These are phyloP conservation scores for Callocephalon fimbriatum DNA, from an alignment of 2,113 vertebrate genomes.

Conservation along the genomic window DNA sequence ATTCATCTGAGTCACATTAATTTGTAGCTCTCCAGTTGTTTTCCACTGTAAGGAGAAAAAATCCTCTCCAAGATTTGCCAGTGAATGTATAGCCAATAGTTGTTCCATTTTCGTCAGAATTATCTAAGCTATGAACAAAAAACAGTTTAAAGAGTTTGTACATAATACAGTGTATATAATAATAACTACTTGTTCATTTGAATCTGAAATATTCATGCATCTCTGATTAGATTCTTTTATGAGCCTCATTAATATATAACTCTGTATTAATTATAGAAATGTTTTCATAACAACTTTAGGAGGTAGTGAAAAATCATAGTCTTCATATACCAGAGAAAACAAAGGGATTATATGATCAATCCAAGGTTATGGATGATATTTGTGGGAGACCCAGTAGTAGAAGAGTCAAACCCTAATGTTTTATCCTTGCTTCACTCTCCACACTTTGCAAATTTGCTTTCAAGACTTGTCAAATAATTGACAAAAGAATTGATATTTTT, in stretches of 20 bases:
- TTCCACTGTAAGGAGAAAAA: neutral
- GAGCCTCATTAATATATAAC: neutral
- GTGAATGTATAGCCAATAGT: neutral
- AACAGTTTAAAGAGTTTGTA: neutral
- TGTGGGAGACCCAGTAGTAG: neutral
- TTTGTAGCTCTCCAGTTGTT: neutral
- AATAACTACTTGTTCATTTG: neutral
- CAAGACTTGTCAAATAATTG: neutral
- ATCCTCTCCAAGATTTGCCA: neutral
- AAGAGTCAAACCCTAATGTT: neutral
- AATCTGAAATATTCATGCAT: neutral
- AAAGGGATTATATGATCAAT: neutral
- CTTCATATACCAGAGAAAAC: neutral
- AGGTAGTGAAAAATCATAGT: neutral
- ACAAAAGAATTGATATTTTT: neutral
- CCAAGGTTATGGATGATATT: neutral
- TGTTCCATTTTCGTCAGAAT: neutral
- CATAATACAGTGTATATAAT: neutral
- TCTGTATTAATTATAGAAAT: constrained; percentile 16
- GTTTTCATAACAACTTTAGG: neutral
- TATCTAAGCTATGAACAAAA: neutral
- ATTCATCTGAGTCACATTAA: neutral
- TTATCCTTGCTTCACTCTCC: neutral
- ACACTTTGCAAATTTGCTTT: neutral
- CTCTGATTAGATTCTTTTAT: neutral